These are phyloP conservation scores for Listronotus oregonensis DNA, from an alignment of 1,140 invertebrate species.

Conservation along the genomic window DNA sequence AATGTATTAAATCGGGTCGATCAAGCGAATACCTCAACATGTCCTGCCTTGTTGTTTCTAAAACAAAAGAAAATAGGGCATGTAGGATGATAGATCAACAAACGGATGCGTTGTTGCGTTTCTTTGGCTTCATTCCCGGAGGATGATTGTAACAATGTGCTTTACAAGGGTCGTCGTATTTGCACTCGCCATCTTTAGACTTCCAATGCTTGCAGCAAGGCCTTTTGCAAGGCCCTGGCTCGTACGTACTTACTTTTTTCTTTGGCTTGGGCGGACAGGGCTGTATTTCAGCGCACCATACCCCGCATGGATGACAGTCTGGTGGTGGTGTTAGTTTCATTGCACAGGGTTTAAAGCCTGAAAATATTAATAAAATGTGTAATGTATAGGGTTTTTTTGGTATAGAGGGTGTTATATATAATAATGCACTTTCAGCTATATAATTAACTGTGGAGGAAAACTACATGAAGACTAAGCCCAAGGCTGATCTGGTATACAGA, in stretches of 20 bases:
- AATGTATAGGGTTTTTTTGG: too few relatives aligned
- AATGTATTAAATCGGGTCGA: not conserved
- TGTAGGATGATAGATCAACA: not conserved
- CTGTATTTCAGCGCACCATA: slow-evolving; percentile 47
- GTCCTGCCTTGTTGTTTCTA: slow-evolving; percentile 13
- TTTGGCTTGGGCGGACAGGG: slow-evolving; percentile 47
- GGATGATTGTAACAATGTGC: slow-evolving; percentile 53
- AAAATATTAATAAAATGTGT: not conserved
- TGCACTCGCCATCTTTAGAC: slow-evolving; percentile 48
- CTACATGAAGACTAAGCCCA: too few relatives aligned
- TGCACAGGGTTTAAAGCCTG: slow-evolving; percentile 49
- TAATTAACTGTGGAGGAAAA: too few relatives aligned
- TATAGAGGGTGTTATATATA: too few relatives aligned
- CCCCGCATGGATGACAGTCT: slow-evolving; percentile 44
- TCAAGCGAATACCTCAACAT: slow-evolving; percentile 3
- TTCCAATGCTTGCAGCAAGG: slow-evolving; percentile 52
- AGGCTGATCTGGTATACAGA: too few relatives aligned
- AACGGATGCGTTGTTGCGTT: not conserved
- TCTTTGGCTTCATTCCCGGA: slow-evolving; percentile 46
- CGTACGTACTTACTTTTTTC: slow-evolving; percentile 38
- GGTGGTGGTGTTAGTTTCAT: slow-evolving; percentile 47
- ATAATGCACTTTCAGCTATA: too few relatives aligned
- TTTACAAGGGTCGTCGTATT: slow-evolving; percentile 51
- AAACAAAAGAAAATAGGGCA: slow-evolving; percentile 11
- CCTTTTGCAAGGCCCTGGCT: slow-evolving; percentile 42